Evolutionary conservation across 2,797 vertebrate genomes (phyloP), one percentile per base, ranked within the genome.

Genomic region (Liasis olivaceus): DNA sequence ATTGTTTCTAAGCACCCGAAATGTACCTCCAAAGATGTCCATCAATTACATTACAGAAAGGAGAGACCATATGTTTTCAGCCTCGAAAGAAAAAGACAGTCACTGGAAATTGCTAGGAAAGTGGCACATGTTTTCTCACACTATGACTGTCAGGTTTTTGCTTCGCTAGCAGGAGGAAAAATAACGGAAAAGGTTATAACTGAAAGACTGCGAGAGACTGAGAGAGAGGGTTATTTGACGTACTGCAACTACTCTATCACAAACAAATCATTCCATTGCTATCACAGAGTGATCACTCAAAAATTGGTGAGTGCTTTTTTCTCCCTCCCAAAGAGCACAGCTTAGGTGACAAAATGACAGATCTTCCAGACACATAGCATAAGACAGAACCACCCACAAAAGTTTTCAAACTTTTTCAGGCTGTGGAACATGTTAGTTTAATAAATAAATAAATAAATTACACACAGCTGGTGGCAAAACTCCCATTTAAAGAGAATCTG

Each of bases 151-250:
- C 95, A 96, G 93, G 94, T 94, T 94, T 92, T 0, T 2, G 91
- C 69, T 87, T 86, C 89, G 0, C 0, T 69, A 92, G 93, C 0
- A 0, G 90, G 94, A 93, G 95, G 89, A 72, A 72, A 72, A 14
- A 17, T 36, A 72, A 36, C 66, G 36, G 66, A 36, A 72, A 69
- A 15, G 4, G 17, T 72, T 72, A 72, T 72, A 72, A 72, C 69
- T 90, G 91, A 94, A 92, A 92, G 95, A 96, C 95, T 96, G 95
- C 96, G 95, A 95, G 95, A 95, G 95, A 94, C 90, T 94, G 0
- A 0, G 93, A 94, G 91, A 96, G 94, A 94, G 24, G 95, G 89
- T 95, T 95, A 95, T 95, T 93, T 95, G 95, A 96, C 95, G 94
- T 95, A 95, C 77, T 94, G 47, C 86, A 93, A 92, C 94, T 96